Conservation (phyloP, 2,797 vertebrate genomes). For the Petrocephalus schoutedeni region DNA sequence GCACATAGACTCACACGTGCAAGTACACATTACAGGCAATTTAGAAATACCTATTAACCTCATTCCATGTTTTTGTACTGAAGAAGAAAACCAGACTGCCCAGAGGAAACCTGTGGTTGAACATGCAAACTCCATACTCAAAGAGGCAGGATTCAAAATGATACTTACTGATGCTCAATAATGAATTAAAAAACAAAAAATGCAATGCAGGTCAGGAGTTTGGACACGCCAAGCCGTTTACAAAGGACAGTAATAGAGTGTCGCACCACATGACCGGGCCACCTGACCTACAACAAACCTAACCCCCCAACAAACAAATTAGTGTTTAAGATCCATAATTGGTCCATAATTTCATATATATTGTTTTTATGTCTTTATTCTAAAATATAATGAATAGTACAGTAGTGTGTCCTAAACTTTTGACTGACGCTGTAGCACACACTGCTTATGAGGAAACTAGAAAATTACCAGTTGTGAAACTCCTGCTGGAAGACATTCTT, state of each 20-base stretch:
- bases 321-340: background rate
- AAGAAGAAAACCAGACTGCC: background rate
- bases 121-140: background rate
- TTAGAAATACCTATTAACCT: background rate
- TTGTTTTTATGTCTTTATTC: background rate
- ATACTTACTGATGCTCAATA: background rate
- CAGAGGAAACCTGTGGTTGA: background rate
- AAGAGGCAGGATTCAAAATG: background rate
- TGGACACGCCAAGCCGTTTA: background rate
- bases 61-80: background rate
- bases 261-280: background rate
- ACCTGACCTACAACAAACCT: background rate
- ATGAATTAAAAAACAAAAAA: background rate
- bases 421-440: background rate
- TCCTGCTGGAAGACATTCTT: slow-evolving; percentile 77
- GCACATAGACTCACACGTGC: background rate
- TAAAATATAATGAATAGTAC: background rate
- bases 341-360: background rate
- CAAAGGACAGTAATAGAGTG: background rate
- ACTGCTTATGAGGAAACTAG: background rate
- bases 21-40: background rate
- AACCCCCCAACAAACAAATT: too few species aligned
- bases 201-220: background rate
- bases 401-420: background rate
- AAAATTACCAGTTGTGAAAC: slow-evolving; percentile 68